Conservation (phyloP, 2,113 vertebrate genomes). For the Mobula hypostoma region DNA sequence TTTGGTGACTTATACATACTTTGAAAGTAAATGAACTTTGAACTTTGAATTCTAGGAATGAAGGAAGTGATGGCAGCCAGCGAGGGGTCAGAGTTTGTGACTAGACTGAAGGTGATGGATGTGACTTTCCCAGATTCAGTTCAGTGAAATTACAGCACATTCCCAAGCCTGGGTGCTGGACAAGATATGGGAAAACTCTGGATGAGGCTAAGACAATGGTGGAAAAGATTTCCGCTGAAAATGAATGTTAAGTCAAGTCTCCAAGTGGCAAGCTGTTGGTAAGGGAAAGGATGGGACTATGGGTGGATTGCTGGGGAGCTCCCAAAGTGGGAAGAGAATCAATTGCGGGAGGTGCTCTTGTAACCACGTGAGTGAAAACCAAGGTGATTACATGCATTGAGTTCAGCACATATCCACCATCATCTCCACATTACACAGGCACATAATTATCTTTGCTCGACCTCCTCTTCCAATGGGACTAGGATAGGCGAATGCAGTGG, state of each 20-base stretch:
- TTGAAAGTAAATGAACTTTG: too few species aligned
- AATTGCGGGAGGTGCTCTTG: background rate
- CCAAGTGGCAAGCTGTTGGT: background rate
- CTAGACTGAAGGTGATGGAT: background rate
- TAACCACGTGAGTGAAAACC: background rate
- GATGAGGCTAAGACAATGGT: background rate
- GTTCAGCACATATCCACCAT: background rate
- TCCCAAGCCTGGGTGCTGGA: background rate
- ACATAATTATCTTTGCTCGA: background rate
- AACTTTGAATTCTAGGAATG: background rate
- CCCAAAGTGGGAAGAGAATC: background rate
- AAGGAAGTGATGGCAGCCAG: background rate
- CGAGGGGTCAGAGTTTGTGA: too few species aligned
- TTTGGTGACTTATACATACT: too few species aligned
- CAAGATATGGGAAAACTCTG: background rate
- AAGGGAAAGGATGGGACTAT: background rate
- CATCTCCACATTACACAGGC: background rate
- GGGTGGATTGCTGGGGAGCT: background rate
- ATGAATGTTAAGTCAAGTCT: background rate
- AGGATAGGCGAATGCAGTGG: background rate
- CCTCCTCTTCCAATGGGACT: background rate
- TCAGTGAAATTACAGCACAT: background rate
- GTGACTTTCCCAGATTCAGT: background rate
- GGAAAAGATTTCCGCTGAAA: background rate
- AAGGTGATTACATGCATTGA: background rate